Conservation (phyloP, 2,797 vertebrate species). For the Spheniscus humboldti region DNA sequence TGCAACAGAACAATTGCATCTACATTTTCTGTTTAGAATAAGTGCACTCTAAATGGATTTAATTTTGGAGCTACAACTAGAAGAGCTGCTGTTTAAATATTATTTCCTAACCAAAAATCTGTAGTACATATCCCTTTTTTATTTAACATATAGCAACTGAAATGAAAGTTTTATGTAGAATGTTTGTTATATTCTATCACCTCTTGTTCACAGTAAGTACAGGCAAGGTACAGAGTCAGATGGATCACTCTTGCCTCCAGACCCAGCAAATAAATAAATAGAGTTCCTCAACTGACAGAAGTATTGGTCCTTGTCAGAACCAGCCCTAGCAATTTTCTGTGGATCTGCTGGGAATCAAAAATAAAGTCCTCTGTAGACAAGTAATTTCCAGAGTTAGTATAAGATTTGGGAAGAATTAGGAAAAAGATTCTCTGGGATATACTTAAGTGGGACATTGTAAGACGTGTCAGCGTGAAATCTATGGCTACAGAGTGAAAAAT, state of each 20-base stretch:
- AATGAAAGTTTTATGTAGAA: conserved; percentile 3
- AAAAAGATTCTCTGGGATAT: background rate
- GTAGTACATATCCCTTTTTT: background rate
- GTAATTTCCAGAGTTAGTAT: background rate
- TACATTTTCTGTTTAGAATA: conserved; percentile 43
- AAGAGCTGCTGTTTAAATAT: conserved; percentile 25
- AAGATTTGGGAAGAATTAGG: background rate
- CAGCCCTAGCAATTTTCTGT: background rate
- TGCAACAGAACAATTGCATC: conserved; percentile 36
- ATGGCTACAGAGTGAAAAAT: background rate
- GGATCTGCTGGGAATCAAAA: background rate
- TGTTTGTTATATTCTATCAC: background rate
- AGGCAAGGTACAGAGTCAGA: background rate
- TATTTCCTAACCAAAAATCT: conserved; percentile 28
- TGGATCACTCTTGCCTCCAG: background rate
- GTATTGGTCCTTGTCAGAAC: background rate
- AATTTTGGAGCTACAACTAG: conserved; percentile 45
- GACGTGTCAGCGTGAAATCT: background rate
- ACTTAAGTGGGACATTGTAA: background rate
- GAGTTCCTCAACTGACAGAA: background rate
- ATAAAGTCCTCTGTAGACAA: background rate
- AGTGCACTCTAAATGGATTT: conserved; percentile 47
- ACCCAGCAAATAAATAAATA: background rate
- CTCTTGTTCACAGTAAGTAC: background rate
- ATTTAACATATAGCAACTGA: background rate